Evolutionary conservation across 30 jellyfish, hydroid and myxozoan genomes (phyloP), one percentile per base, ranked within the genome.

Genomic region (Hydractinia echinata): DNA sequence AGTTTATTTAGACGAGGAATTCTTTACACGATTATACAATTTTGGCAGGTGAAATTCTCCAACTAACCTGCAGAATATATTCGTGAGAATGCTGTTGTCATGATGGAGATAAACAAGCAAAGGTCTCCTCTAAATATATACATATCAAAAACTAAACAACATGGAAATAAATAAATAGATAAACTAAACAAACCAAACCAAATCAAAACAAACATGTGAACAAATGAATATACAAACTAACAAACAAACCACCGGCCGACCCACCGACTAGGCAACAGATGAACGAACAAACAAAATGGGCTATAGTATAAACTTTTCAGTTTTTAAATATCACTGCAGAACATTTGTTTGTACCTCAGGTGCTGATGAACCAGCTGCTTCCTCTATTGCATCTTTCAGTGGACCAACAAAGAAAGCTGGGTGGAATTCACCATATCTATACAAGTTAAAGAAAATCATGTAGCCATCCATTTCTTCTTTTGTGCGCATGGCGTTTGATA

Each of bases 391-490:
- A 52, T 85, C 93, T 21, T 55, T 71, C 21, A 85, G 55, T 4
- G 95, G 82, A 15, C 95, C 95, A 48, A 85, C 54, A 79, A 44
- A 85, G 71, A 85, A 85, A 11, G 82, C 68, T 48, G 95, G 95
- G 55, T 85, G 95, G 20, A 51, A 21, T 10, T 85, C 95, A 19
- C 93, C 91, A 55, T 85, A 85, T 58, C 95, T 85, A 80, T 30
- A 61, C 15, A 62, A 16, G 62, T 30, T 30, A 30, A 30, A 30
- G 44, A 30, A 30, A 30, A 30, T 30, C 44, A 30, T 30, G 44
- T 30, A 30, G 44, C 44, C 44, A 30, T 30, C 44, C 44, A 30
- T 30, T 30, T 30, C 44, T 30, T 30, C 44, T 30, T 30, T 30
- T 30, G 44, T 0, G 44, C 1, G 44, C 44, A 30, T 30, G 44